Conservation (phyloP, 2,888 invertebrate species). For the Nemoura dubitans region DNA sequence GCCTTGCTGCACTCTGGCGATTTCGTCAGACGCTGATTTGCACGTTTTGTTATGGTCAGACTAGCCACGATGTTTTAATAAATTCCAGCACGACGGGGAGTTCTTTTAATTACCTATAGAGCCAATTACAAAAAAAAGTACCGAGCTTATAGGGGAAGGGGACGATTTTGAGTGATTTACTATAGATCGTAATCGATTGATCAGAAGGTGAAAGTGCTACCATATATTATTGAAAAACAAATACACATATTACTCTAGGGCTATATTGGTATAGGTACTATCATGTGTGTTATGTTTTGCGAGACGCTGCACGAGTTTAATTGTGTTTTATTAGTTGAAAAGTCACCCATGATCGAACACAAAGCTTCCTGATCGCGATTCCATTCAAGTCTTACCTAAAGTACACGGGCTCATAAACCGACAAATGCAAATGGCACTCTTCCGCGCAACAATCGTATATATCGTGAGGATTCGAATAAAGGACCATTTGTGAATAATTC, state of each 20-base stretch:
- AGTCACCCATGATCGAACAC: conserved; percentile 17
- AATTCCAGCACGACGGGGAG: conserved; percentile 1
- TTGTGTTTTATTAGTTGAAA: conserved; percentile 31
- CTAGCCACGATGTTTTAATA: conserved; percentile 28
- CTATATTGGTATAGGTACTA: not conserved
- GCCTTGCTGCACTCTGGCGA: not conserved
- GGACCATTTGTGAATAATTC: conserved; percentile 34
- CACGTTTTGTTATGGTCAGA: conserved; percentile 28
- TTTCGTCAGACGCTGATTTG: not conserved
- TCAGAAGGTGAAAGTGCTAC: conserved; percentile 30
- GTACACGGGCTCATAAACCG: not conserved
- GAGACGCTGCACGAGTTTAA: conserved; percentile 12
- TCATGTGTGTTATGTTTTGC: not conserved
- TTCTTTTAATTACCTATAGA: conserved; percentile 28
- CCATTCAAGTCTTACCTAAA: not conserved
- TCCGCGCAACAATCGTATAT: not conserved
- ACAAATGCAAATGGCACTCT: not conserved
- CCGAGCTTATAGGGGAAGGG: conserved; percentile 1
- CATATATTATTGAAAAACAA: conserved; percentile 36
- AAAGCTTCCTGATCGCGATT: conserved; percentile 20
- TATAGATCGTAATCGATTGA: conserved; percentile 29
- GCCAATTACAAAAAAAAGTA: conserved; percentile 9
- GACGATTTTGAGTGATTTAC: conserved; percentile 32
- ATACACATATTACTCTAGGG: not conserved
- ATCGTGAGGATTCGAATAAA: conserved; percentile 38